Evolutionary conservation across 92 coral and sea anemone genomes (phyloP), one percentile per base, ranked within the genome.

Genomic region (Anthopleura xanthogrammica): DNA sequence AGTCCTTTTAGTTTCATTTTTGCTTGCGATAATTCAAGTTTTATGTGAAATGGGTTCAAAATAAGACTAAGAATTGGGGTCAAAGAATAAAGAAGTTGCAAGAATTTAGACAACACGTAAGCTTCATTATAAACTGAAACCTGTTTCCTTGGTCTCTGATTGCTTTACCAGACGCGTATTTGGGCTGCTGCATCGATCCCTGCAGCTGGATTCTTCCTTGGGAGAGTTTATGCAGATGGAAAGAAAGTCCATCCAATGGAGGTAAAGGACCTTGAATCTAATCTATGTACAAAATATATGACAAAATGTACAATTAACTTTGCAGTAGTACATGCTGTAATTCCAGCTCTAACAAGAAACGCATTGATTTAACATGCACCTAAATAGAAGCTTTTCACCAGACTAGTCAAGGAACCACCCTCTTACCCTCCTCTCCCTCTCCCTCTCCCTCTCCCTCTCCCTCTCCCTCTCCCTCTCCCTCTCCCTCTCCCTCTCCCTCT

Each of bases 201-300:
- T 29, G 82, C 80, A 39, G 82, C 90, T 78, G 93, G 95, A 56
- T 83, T 89, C 20, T 78, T 89, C 20, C 55, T 93, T 39, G 79
- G 88, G 10, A 60, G 73, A 7, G 93, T 76, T 7, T 43, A 91
- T 55, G 97, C 97, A 62, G 91, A 86, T 13, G 90, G 94, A 16
- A 83, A 75, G 71, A 94, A 94, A 72, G 89, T 96, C 71, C 93
- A 92, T 74, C 99, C 98, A 68, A 90, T 88, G 85, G 99, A 96
- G 92, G 97, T 93, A 88, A 40, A 75, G 22, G 10, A 41, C 10
- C 16, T 4, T 75, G 50, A 46, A 75, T 75, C n/a, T 43, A 43
- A 43, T 85, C 16, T 17, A 29, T 16, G 16, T 80, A 64, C 24
- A 75, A 36, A 23, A 2, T 8, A 42, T 2, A 41, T 52, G 52